Percentiles rank a stretch among this genome's conserved stretches.
phyloP scores from a whole-genome alignment of 2,113 vertebrate genomes.

The Tupaia chinensis region DNA sequence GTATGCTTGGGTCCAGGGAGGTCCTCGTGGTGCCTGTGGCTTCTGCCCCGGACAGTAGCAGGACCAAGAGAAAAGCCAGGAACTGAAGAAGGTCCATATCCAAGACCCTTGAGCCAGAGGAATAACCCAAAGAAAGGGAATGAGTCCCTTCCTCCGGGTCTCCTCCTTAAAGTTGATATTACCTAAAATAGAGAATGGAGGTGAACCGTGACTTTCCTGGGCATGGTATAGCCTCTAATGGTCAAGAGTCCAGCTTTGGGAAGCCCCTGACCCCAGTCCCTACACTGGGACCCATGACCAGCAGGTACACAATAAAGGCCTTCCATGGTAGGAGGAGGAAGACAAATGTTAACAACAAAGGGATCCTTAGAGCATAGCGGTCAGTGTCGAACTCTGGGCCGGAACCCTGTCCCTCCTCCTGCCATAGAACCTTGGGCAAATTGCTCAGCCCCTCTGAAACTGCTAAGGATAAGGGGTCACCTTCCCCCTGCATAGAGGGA shows the following conservation, averaged over 20 bases:
- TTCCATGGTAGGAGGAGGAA: not conserved
- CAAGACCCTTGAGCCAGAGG: conserved; percentile 59
- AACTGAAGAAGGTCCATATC: conserved; percentile 89
- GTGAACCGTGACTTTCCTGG: not conserved
- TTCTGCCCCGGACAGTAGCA: conserved; percentile 83
- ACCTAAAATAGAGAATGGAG: not conserved
- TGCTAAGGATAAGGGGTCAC: not conserved
- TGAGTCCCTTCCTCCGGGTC: not conserved
- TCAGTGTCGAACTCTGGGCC: not conserved
- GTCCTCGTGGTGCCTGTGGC: conserved; percentile 86
- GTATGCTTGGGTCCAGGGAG: conserved; percentile 92
- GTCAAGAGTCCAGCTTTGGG: not conserved
- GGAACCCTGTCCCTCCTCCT: not conserved
- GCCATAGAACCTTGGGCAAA: not conserved
- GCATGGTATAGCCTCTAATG: not conserved
- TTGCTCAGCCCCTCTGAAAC: not conserved
- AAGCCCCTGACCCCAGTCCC: not conserved
- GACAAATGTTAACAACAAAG: not conserved
- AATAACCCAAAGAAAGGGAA: not conserved
- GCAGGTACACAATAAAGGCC: not conserved
- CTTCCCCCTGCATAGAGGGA: not conserved
- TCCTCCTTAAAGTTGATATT: not conserved
- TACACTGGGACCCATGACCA: not conserved
- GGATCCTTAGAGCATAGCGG: not conserved
- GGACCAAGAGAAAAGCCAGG: conserved; percentile 86